These are phyloP conservation scores for Drosophila atripex DNA, from an alignment of 2,888 invertebrate genomes.

Conservation along the genomic window DNA sequence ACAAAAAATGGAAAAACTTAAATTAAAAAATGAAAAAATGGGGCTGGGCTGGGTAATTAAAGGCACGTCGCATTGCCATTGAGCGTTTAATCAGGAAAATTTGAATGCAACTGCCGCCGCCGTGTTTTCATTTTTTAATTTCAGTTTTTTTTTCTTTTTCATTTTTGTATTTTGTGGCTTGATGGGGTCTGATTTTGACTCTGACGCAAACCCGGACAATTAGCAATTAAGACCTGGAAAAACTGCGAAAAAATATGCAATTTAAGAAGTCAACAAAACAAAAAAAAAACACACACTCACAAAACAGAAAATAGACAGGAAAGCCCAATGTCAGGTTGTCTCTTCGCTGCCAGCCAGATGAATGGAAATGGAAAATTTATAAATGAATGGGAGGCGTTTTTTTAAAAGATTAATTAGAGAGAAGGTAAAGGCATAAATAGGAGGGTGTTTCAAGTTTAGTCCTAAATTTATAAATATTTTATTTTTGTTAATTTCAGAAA, in stretches of 20 bases:
- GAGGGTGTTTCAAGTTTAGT: too few species aligned
- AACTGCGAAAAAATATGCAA: slow-evolving; percentile 21
- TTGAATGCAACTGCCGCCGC: slow-evolving; percentile 65
- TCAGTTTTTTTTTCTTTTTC: not conserved
- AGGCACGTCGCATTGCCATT: slow-evolving; percentile 74
- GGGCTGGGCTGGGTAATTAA: slow-evolving; percentile 59
- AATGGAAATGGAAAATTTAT: slow-evolving; percentile 16
- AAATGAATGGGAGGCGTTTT: not conserved
- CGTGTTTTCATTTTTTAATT: slow-evolving; percentile 5
- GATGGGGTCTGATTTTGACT: slow-evolving; percentile 11
- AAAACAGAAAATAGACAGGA: not conserved
- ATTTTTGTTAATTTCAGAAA: too few species aligned
- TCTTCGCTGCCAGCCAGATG: not conserved
- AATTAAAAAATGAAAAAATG: slow-evolving; percentile 3
- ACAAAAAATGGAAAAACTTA: slow-evolving; percentile 9
- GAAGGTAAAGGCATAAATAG: too few species aligned
- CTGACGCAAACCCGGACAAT: slow-evolving; percentile 70
- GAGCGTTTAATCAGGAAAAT: slow-evolving; percentile 73
- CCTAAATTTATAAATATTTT: too few species aligned
- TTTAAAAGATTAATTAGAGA: too few species aligned
- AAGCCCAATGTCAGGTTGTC: slow-evolving; percentile 17
- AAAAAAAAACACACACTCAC: not conserved
- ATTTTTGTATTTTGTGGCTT: not conserved
- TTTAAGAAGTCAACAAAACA: slow-evolving; percentile 28
- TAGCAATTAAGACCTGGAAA: slow-evolving; percentile 66